phyloP scores from a whole-genome alignment of 2,113 vertebrate genomes.

The Caloenas nicobarica region DNA sequence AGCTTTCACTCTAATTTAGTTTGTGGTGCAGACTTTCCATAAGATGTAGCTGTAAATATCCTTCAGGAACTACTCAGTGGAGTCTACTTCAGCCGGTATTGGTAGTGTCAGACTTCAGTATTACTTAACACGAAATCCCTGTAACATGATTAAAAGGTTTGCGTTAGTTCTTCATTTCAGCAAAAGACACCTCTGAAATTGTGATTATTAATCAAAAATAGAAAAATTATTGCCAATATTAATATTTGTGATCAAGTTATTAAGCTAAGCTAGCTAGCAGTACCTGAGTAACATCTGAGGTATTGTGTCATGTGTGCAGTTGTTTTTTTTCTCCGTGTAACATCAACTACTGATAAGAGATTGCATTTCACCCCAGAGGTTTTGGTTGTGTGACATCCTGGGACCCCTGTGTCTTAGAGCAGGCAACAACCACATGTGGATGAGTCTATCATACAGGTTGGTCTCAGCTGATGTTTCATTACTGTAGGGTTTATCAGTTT shows the following conservation, averaged over 20 bases:
- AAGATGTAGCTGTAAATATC: background rate
- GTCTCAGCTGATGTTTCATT: background rate
- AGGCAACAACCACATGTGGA: accelerated
- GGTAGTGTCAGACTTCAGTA: background rate
- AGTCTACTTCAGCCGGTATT: background rate
- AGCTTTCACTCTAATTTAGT: background rate
- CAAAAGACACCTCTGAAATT: background rate
- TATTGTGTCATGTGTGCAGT: background rate
- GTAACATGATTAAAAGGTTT: background rate
- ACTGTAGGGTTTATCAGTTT: background rate
- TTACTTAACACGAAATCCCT: background rate
- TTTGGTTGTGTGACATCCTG: background rate
- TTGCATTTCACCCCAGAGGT: background rate
- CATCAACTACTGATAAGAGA: background rate
- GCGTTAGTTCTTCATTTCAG: background rate
- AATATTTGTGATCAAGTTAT: background rate
- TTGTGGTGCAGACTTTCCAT: background rate
- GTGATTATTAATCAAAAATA: background rate
- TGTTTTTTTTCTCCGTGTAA: background rate
- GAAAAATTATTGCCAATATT: background rate
- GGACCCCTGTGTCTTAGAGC: background rate
- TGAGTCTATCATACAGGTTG: background rate
- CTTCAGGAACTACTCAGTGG: background rate
- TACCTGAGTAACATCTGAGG: background rate
- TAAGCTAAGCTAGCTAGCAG: background rate